A percentile compares a stretch with the other conserved stretches of the same genome.
Conservation (phyloP, 2,888 invertebrate species). For the Nebria brevicollis region DNA sequence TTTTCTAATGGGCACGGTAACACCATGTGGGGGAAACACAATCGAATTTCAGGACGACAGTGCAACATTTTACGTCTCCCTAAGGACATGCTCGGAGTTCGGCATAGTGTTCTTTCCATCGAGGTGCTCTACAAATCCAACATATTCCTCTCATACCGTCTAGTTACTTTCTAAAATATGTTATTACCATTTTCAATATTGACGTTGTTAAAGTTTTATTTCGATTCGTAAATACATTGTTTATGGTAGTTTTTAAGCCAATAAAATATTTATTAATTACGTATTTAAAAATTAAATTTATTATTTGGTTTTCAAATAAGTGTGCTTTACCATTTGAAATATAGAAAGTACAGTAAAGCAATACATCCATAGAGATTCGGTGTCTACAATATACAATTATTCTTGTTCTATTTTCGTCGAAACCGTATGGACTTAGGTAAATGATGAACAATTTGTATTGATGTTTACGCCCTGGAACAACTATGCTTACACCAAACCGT, state of each 20-base stretch:
- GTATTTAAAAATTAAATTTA: too few relatives aligned
- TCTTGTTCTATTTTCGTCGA: not conserved
- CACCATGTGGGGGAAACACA: conserved; percentile 31
- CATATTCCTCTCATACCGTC: not conserved
- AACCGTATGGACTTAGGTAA: not conserved
- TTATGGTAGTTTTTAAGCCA: too few relatives aligned
- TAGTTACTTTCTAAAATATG: not conserved
- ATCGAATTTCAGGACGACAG: conserved; percentile 43
- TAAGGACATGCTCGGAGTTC: not conserved
- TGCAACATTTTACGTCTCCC: conserved; percentile 38
- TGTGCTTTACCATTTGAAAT: too few relatives aligned
- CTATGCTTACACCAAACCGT: not conserved
- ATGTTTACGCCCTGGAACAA: conserved; percentile 7
- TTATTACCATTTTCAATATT: not conserved
- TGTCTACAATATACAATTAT: not conserved
- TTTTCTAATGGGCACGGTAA: conserved; percentile 35
- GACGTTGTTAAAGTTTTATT: not conserved
- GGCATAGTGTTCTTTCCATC: not conserved
- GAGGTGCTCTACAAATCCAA: not conserved
- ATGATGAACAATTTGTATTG: conserved; percentile 10
- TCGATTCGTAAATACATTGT: too few relatives aligned
- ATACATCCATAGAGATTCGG: not conserved
- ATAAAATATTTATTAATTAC: too few relatives aligned
- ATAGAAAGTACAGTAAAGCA: not conserved
- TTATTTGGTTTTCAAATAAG: too few relatives aligned